A percentile compares a stretch with the other conserved stretches of the same genome.
phyloP scores from a whole-genome alignment of 2,888 invertebrate genomes.

The Eudemis profundana region DNA sequence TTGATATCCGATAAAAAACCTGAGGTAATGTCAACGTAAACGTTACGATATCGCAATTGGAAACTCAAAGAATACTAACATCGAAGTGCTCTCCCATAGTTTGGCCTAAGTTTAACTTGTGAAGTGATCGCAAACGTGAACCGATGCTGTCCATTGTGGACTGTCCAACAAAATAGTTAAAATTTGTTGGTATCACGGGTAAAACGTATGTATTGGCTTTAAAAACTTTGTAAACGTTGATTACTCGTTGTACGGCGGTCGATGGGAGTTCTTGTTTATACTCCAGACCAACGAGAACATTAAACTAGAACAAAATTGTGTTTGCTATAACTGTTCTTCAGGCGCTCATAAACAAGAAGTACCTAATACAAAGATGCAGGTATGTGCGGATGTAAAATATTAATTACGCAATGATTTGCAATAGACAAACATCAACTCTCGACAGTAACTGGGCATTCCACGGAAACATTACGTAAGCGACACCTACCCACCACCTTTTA shows the following conservation, averaged over 20 bases:
- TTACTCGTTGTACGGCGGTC: conserved; percentile 27
- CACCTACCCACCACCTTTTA: no score
- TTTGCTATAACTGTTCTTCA: conserved; percentile 38
- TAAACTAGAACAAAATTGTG: conserved; percentile 41
- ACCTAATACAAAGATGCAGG: conserved; percentile 34
- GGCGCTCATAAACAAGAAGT: conserved; percentile 34
- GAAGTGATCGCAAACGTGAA: conserved; percentile 58
- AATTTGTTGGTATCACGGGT: conserved; percentile 32
- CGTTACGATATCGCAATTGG: conserved; percentile 72
- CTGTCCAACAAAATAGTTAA: conserved; percentile 30
- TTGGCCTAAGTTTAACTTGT: conserved; percentile 64
- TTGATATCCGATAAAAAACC: no score
- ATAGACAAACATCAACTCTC: background rate
- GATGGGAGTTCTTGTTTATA: conserved; percentile 31
- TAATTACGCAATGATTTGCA: conserved; percentile 9
- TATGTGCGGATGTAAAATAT: conserved; percentile 15
- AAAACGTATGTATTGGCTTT: conserved; percentile 35
- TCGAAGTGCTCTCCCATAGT: conserved; percentile 64
- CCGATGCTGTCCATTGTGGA: conserved; percentile 40
- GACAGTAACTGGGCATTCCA: no score
- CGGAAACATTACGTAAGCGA: no score
- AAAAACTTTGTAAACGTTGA: conserved; percentile 44
- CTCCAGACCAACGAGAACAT: conserved; percentile 35
- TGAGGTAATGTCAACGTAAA: background rate
- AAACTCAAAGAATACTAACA: conserved; percentile 66